Conservation (phyloP, 2,797 vertebrate species). For the Brachyrhaphis roseni region DNA sequence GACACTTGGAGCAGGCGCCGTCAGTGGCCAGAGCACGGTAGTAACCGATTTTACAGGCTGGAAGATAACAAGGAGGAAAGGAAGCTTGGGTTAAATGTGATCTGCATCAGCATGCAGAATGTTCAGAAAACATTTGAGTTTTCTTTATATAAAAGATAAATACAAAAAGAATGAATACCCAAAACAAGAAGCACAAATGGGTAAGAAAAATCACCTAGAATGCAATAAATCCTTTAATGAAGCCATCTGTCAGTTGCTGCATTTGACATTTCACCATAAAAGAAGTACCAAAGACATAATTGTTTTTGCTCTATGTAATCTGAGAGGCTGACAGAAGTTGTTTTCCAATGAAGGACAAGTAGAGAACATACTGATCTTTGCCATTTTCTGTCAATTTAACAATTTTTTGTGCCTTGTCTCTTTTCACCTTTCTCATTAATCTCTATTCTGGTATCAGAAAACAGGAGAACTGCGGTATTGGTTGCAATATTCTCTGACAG, state of each 20-base stretch:
- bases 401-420: not conserved
- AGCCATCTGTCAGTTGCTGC: not conserved
- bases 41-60: conserved; percentile 96
- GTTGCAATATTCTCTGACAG: conserved; percentile 31
- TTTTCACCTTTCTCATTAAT: conserved; percentile 36
- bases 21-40: conserved; percentile 93
- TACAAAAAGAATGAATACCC: not conserved
- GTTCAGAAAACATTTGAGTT: not conserved
- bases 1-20: conserved; percentile 90
- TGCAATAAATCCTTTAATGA: not conserved
- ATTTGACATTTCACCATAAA: not conserved
- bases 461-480: conserved; percentile 34
- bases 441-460: conserved; percentile 46
- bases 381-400: conserved; percentile 39
- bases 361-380: conserved; percentile 15
- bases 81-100: conserved; percentile 6
- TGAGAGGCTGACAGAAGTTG: conserved; percentile 6
- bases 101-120: not conserved
- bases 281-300: not conserved
- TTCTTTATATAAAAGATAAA: not conserved
- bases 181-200: not conserved
- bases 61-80: conserved; percentile 40
- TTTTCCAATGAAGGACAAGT: conserved; percentile 16
- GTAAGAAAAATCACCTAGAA: not conserved
- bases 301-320: not conserved